These are phyloP conservation scores for Chaetura pelagica DNA, from an alignment of 2,113 vertebrate species.

Conservation along the genomic window DNA sequence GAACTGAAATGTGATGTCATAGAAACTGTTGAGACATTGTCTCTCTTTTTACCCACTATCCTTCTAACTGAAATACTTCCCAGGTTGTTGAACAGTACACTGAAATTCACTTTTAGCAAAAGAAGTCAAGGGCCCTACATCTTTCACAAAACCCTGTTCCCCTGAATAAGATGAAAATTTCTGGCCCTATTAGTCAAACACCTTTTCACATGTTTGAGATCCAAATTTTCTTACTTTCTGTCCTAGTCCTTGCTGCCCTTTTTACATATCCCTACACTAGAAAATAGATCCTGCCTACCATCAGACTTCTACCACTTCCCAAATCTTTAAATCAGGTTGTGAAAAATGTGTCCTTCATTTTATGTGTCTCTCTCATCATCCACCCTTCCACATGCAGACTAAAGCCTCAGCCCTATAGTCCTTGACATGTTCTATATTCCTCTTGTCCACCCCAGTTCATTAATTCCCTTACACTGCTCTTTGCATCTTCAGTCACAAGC, in stretches of 20 bases:
- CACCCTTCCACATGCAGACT: background rate
- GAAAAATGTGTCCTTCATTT: background rate
- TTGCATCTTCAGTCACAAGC: background rate
- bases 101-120: background rate
- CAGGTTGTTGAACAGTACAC: background rate
- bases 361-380: background rate
- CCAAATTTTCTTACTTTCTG: background rate
- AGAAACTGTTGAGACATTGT: background rate
- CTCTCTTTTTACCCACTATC: background rate
- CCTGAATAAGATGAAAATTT: background rate
- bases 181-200: background rate
- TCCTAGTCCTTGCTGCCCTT: background rate
- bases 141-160: background rate
- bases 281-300: background rate
- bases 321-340: background rate
- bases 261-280: background rate
- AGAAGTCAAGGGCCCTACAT: background rate
- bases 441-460: background rate
- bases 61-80: background rate
- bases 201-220: background rate
- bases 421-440: background rate
- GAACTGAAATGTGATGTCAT: fast-evolving
- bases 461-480: background rate
- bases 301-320: background rate
- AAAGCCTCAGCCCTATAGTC: background rate